These are phyloP conservation scores for Eristalinus aeneus DNA, from an alignment of 2,888 invertebrate species.

Conservation along the genomic window DNA sequence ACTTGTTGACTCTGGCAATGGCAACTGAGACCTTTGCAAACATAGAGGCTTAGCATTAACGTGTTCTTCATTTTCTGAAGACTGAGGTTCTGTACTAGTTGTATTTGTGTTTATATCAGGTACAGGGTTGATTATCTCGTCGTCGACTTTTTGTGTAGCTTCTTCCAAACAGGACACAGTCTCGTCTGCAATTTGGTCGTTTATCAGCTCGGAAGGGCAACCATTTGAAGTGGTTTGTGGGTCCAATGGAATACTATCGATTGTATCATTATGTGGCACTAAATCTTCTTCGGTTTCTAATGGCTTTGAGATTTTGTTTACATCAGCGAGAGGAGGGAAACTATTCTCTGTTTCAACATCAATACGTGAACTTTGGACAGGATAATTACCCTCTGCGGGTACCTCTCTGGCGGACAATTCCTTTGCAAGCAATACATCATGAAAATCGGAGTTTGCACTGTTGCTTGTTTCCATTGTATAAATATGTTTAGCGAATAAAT, in stretches of 20 bases:
- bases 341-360: constrained; percentile 1
- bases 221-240: background rate
- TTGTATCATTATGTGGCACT: background rate
- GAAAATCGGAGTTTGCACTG: background rate
- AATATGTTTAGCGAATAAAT: constrained; percentile 4
- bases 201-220: background rate
- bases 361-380: constrained; percentile 47
- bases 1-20: no score
- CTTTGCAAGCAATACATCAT: background rate
- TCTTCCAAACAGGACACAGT: background rate
- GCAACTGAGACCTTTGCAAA: background rate
- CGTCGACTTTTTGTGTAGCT: background rate
- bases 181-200: background rate
- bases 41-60: background rate
- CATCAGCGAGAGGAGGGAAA: no score
- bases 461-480: constrained; percentile 32
- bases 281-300: background rate
- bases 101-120: background rate
- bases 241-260: background rate
- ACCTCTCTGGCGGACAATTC: background rate
- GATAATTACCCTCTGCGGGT: background rate
- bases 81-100: background rate
- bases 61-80: background rate
- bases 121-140: background rate
- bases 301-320: constrained; percentile 27